phyloP scores from a whole-genome alignment of 2,888 invertebrate species.

The Hirtodrosophila histrioides region DNA sequence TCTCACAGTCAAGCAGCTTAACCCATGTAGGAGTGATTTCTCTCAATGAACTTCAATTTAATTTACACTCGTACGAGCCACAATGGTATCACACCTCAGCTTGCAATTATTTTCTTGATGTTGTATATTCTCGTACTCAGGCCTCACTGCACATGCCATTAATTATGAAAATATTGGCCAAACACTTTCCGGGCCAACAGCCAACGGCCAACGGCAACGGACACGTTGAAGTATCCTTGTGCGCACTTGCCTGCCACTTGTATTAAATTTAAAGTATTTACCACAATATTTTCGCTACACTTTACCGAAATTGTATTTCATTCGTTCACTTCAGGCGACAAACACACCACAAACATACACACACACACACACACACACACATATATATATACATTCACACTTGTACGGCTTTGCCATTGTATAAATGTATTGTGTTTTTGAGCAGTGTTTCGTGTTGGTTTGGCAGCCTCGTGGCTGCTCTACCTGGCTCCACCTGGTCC shows the following conservation, averaged over 20 bases:
- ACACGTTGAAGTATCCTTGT: constrained; percentile 40
- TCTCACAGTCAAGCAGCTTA: constrained; percentile 1
- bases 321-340: constrained; percentile 38
- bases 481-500: constrained; percentile 25
- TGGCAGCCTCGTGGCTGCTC: constrained; percentile 23
- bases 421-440: constrained; percentile 54
- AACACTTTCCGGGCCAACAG: constrained; percentile 62
- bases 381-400: constrained; percentile 6
- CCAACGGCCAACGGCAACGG: constrained; percentile 20
- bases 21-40: background rate
- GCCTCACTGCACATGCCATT: constrained; percentile 62
- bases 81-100: constrained; percentile 36
- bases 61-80: constrained; percentile 26
- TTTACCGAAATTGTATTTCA: constrained; percentile 67
- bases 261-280: constrained; percentile 76
- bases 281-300: constrained; percentile 75
- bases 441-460: constrained; percentile 45
- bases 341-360: constrained; percentile 15
- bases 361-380: constrained; percentile 10
- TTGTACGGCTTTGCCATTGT: constrained; percentile 29
- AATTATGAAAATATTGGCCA: constrained; percentile 78
- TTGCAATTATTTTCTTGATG: constrained; percentile 58
- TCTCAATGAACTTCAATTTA: constrained; percentile 19
- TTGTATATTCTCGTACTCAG: constrained; percentile 9
- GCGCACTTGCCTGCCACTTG: constrained; percentile 51